Conservation (phyloP, 2,797 vertebrate genomes). For the Chelon labrosus region DNA sequence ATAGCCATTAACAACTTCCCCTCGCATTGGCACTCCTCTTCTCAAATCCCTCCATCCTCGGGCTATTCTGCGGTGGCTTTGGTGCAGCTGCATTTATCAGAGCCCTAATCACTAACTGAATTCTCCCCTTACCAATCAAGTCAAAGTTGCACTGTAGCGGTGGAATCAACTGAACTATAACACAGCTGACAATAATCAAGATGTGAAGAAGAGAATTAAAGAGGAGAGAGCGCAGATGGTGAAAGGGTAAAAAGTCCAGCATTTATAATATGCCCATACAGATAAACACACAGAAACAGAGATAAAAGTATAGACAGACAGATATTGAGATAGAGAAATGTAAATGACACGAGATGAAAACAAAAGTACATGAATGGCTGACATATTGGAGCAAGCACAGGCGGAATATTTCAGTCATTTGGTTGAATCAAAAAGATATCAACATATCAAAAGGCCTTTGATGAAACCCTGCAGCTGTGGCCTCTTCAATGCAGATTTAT, state of each 20-base stretch:
- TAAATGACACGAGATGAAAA: slow-evolving; percentile 13
- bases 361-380: slow-evolving; percentile 34
- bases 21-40: slow-evolving; percentile 28
- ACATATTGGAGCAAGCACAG: slow-evolving; percentile 33
- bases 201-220: background rate
- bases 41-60: slow-evolving; percentile 43
- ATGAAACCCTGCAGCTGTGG: slow-evolving; percentile 74
- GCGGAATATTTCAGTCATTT: slow-evolving; percentile 52
- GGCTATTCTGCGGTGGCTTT: slow-evolving; percentile 31
- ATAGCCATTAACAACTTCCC: slow-evolving; percentile 40
- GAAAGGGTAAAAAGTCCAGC: background rate
- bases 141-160: slow-evolving; percentile 26
- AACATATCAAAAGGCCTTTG: slow-evolving; percentile 83
- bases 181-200: slow-evolving; percentile 31
- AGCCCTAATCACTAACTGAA: slow-evolving; percentile 50
- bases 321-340: background rate
- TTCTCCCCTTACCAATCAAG: slow-evolving; percentile 42
- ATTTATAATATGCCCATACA: background rate
- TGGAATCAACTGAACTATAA: slow-evolving; percentile 43
- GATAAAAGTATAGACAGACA: background rate
- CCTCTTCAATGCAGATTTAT: slow-evolving; percentile 70
- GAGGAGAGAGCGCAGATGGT: background rate
- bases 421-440: slow-evolving; percentile 72
- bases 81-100: slow-evolving; percentile 49
- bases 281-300: background rate